phyloP scores from a whole-genome alignment of 2,888 invertebrate species.

The Eilema depressum region DNA sequence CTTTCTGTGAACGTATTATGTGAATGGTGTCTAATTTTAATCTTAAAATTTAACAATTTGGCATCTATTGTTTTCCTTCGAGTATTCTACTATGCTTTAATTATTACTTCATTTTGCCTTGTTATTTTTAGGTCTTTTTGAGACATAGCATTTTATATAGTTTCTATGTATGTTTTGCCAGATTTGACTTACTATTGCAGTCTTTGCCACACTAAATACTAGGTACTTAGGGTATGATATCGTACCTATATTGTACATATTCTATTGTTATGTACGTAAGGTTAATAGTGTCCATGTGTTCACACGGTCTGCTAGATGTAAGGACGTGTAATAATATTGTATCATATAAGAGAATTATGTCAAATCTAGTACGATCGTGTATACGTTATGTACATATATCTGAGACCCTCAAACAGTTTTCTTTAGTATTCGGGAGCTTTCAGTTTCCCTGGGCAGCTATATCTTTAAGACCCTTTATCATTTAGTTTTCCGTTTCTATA shows the following conservation, averaged over 20 bases:
- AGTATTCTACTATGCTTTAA: conserved; percentile 58
- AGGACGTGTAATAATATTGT: conserved; percentile 61
- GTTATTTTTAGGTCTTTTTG: conserved; percentile 65
- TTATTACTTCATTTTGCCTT: conserved; percentile 57
- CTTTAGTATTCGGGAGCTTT: conserved; percentile 28
- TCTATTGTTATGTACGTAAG: conserved; percentile 62
- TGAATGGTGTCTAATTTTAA: conserved; percentile 17
- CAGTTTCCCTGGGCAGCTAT: conserved; percentile 43
- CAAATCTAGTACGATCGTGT: conserved; percentile 58
- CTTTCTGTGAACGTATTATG: neutral
- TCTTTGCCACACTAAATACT: conserved; percentile 73
- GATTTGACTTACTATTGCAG: conserved; percentile 63
- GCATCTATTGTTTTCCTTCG: conserved; percentile 59
- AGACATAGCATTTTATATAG: conserved; percentile 67
- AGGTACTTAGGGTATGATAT: conserved; percentile 55
- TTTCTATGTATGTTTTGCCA: conserved; percentile 65
- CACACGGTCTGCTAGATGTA: conserved; percentile 65
- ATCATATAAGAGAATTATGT: conserved; percentile 55
- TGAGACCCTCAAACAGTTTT: conserved; percentile 28
- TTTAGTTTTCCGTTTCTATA: conserved; percentile 31
- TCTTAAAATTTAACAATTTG: conserved; percentile 47
- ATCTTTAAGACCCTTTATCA: conserved; percentile 25
- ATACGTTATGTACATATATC: conserved; percentile 51
- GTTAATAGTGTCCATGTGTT: conserved; percentile 68
- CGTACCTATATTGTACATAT: conserved; percentile 62